phyloP scores from a whole-genome alignment of 2,888 invertebrate species.

The Dicranocentrus wangi region DNA sequence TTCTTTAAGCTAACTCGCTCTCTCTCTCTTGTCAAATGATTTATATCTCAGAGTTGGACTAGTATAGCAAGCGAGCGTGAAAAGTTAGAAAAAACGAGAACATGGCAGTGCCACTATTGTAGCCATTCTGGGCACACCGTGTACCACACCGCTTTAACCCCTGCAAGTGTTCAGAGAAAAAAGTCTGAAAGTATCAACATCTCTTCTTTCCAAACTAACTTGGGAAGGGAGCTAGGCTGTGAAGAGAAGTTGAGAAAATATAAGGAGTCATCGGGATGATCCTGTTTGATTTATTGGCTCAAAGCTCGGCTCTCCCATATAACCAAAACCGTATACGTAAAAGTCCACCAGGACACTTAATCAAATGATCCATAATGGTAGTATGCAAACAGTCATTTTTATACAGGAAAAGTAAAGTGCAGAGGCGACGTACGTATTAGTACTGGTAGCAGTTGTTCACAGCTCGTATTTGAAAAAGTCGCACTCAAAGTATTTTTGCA shows the following conservation, averaged over 20 bases:
- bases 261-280: slow-evolving; percentile 57
- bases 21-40: slow-evolving; percentile 43
- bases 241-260: slow-evolving; percentile 51
- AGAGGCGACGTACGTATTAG: slow-evolving; percentile 5
- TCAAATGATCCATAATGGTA: slow-evolving; percentile 60
- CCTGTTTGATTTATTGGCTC: slow-evolving; percentile 57
- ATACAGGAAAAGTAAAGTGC: neutral
- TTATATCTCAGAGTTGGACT: slow-evolving; percentile 46
- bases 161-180: neutral
- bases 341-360: slow-evolving; percentile 60
- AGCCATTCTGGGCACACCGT: slow-evolving; percentile 9
- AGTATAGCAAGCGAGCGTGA: slow-evolving; percentile 7
- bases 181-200: slow-evolving; percentile 16
- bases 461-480: slow-evolving; percentile 3
- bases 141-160: neutral
- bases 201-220: slow-evolving; percentile 26
- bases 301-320: slow-evolving; percentile 26
- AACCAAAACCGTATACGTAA: slow-evolving; percentile 37
- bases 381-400: slow-evolving; percentile 54
- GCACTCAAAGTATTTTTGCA: no score
- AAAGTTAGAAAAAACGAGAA: slow-evolving; percentile 21
- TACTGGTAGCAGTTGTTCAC: slow-evolving; percentile 3
- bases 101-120: slow-evolving; percentile 6
- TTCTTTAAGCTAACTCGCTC: slow-evolving; percentile 20
- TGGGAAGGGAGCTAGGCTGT: neutral